Evolutionary conservation across 2,888 invertebrate species (phyloP).

Genomic region (Myopa testacea): DNA sequence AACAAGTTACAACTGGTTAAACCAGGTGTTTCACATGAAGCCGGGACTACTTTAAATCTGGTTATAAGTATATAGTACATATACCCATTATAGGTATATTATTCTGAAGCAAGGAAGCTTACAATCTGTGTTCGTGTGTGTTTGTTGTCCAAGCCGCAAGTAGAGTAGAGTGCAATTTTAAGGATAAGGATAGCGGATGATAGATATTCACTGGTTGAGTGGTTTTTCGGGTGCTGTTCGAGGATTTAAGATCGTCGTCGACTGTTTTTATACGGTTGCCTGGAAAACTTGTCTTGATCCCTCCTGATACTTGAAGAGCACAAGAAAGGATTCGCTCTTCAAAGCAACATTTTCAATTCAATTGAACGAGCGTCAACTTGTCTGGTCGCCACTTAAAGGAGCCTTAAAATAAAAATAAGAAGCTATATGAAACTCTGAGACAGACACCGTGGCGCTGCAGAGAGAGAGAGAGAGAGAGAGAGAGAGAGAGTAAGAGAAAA

Average conservation of each 20-base stretch:
- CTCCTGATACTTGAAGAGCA: too few species aligned
- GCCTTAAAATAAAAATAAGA: neutral
- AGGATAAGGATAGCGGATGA: too few species aligned
- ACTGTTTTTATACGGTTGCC: too few species aligned
- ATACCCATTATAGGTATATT: neutral
- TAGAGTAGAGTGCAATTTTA: neutral
- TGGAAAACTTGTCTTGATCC: too few species aligned
- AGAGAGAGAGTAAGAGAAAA: too few species aligned
- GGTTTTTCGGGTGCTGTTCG: too few species aligned
- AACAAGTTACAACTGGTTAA: conserved; percentile 37
- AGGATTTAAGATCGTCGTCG: too few species aligned
- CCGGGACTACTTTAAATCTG: neutral
- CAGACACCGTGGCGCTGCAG: conserved; percentile 23
- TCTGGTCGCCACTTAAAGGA: neutral
- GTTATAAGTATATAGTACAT: neutral
- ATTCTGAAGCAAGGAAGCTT: neutral
- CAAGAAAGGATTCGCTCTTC: too few species aligned
- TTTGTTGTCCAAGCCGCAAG: neutral
- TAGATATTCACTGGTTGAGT: too few species aligned
- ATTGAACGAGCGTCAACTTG: conserved; percentile 1
- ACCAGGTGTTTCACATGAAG: conserved; percentile 29
- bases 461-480: too few species aligned
- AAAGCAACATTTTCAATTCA: neutral
- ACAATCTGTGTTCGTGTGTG: neutral
- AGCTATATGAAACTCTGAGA: neutral